Evolutionary conservation across 1,140 invertebrate genomes (phyloP).

Genomic region (Drosophila prosaltans): DNA sequence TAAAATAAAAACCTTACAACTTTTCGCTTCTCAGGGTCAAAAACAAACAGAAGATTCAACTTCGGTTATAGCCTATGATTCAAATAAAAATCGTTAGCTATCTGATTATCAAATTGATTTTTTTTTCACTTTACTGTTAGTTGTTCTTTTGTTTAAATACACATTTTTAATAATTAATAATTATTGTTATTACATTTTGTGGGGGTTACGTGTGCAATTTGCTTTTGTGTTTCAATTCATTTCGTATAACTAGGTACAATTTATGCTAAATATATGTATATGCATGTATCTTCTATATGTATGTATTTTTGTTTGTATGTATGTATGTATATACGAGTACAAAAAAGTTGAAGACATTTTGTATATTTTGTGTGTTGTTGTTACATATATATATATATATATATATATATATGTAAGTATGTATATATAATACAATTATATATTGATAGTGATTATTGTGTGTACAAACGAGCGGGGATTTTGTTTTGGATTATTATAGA

Average conservation of each 20-base stretch:
- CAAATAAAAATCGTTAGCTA: not conserved
- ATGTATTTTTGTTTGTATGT: not conserved
- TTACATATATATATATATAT: conserved; percentile 26
- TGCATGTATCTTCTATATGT: conserved; percentile 53
- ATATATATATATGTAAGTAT: too few relatives aligned
- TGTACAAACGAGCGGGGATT: conserved; percentile 15
- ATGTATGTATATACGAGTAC: not conserved
- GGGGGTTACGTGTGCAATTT: conserved; percentile 29
- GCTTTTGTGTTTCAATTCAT: conserved; percentile 33
- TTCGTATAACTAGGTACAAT: conserved; percentile 60
- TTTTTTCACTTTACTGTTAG: conserved; percentile 2
- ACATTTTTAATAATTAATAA: conserved; percentile 53
- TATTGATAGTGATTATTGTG: conserved; percentile 10
- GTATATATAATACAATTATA: conserved; percentile 2
- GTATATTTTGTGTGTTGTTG: conserved; percentile 44
- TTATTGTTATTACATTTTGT: conserved; percentile 51
- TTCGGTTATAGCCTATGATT: too few relatives aligned
- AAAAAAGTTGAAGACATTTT: conserved; percentile 12
- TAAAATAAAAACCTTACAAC: not conserved
- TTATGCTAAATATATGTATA: conserved; percentile 64
- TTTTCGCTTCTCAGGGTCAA: too few relatives aligned
- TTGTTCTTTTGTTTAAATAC: conserved; percentile 48
- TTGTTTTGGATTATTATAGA: conserved; percentile 10
- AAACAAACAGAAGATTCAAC: too few relatives aligned
- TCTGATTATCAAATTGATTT: conserved; percentile 1